These are phyloP conservation scores for Platichthys flesus DNA, from an alignment of 2,113 vertebrate species.

Conservation along the genomic window DNA sequence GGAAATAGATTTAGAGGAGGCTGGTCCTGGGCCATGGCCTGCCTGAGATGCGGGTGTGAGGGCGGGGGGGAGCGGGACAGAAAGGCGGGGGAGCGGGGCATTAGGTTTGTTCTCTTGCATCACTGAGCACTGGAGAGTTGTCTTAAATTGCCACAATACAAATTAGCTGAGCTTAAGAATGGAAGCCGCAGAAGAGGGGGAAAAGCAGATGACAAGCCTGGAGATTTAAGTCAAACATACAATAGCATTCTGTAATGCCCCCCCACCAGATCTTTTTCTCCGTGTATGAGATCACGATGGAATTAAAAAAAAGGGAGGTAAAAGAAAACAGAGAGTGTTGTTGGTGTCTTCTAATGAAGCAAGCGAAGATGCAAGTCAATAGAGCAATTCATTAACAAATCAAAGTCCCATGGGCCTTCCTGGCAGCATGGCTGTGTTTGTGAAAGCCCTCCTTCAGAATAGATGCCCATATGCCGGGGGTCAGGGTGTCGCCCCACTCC, in stretches of 20 bases:
- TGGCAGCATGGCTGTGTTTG: constrained; percentile 87
- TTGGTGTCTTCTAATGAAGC: constrained; percentile 96
- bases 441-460: constrained; percentile 92
- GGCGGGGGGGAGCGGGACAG: constrained; percentile 35
- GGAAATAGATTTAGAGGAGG: constrained; percentile 88
- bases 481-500: constrained; percentile 91
- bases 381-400: constrained; percentile 99
- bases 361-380: constrained; percentile 97
- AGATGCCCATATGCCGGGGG: constrained; percentile 95
- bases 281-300: constrained; percentile 58
- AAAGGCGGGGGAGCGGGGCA: constrained; percentile 67
- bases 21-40: constrained; percentile 72
- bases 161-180: constrained; percentile 88
- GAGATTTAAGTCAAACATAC: constrained; percentile 89
- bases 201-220: constrained; percentile 87
- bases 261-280: constrained; percentile 44
- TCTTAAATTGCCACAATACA: constrained; percentile 92
- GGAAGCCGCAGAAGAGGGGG: constrained; percentile 65
- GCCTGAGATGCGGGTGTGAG: constrained; percentile 57
- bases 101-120: constrained; percentile 82
- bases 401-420: constrained; percentile 92
- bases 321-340: constrained; percentile 78
- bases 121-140: constrained; percentile 86
- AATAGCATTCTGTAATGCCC: constrained; percentile 86
- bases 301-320: constrained; percentile 70